Base-by-base conservation (phyloP, 2,113 vertebrate genomes). In the Ariopsis seemanni region DNA sequence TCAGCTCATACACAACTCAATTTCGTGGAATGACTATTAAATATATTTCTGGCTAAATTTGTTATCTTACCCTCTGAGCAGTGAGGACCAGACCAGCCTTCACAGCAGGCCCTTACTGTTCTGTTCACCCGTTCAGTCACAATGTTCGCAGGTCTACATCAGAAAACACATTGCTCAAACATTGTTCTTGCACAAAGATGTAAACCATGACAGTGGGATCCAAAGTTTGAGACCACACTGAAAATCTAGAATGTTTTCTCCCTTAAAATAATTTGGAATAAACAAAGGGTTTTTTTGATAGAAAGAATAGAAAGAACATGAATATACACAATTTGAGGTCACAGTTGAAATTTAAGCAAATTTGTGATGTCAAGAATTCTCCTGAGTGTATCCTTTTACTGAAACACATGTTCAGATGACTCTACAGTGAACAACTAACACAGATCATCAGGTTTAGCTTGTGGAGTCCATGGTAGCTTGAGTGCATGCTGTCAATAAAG, bases 21-120 rank as follows among this genome's bases (percentile, higher is more conserved):
- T 42, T 42, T 42, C 42, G 42, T 42, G 42, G 42, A 42, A 4
- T 42, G 3, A 42, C 42, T 42, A 4, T 42, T 42, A 42, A 42
- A 42, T 42, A 42, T 42, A 42, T 42, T 42, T 42, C 18, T 11
- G 20, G 58, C 42, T 4, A 20, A 2, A 6, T 55, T 27, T n/a
- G 74, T 34, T 67, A 52, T 30, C 90, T 91, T 92, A 98, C 97
- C 97, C 62, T 97, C 94, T 0, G 95, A 93, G 92, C 97, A 98
- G 60, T 17, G 94, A 2, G 93, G 50, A 0, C 97, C 97, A 0
- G 86, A 94, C 97, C 97, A 98, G 30, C 97, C 98, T 5, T 94
- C 96, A 42, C 98, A 99, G 84, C 97, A 99, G 0, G 84, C 78
- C 0, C 89, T 93, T 74, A 95, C 93, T 0, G 96, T 97, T 71